Evolutionary conservation across 2,797 vertebrate genomes (phyloP).

Genomic region (Sebastes dallii): DNA sequence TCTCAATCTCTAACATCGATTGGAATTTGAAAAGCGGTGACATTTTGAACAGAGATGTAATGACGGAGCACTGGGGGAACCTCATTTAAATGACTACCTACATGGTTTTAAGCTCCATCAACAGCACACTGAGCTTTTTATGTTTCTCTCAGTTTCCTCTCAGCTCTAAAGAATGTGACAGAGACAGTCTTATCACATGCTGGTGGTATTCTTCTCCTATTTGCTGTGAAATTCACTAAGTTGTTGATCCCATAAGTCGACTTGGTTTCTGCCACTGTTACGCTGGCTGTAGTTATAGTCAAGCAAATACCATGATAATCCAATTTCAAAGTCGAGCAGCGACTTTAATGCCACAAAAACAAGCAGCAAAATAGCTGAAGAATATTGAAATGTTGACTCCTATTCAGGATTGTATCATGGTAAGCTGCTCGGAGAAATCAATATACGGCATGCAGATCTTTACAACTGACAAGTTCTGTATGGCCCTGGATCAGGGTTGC

Average conservation of each 20-base stretch:
- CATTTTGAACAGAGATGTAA: background rate
- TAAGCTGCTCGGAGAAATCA: background rate
- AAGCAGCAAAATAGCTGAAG: background rate
- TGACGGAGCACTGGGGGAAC: background rate
- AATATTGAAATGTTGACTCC: background rate
- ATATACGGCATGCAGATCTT: background rate
- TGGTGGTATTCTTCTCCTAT: constrained; percentile 3
- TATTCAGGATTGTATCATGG: background rate
- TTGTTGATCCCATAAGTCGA: constrained; percentile 51
- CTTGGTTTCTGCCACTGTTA: constrained; percentile 28
- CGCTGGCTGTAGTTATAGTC: constrained; percentile 16
- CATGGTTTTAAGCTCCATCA: background rate
- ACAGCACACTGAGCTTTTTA: background rate
- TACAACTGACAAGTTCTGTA: background rate
- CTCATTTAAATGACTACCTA: background rate
- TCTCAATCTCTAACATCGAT: too few relatives aligned
- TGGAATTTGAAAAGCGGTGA: background rate
- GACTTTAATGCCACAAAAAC: constrained; percentile 14
- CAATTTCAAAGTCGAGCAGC: constrained; percentile 28
- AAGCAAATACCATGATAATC: constrained; percentile 41
- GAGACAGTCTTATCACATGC: background rate
- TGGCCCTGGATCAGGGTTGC: background rate
- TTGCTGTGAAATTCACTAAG: constrained; percentile 47
- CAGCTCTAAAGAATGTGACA: background rate
- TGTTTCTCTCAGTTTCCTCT: background rate